A percentile compares a stretch with the other conserved stretches of the same genome.
These are phyloP conservation scores for Pseudococcus jackbeardsleyi DNA, from an alignment of 2,888 invertebrate genomes.

Conservation along the genomic window DNA sequence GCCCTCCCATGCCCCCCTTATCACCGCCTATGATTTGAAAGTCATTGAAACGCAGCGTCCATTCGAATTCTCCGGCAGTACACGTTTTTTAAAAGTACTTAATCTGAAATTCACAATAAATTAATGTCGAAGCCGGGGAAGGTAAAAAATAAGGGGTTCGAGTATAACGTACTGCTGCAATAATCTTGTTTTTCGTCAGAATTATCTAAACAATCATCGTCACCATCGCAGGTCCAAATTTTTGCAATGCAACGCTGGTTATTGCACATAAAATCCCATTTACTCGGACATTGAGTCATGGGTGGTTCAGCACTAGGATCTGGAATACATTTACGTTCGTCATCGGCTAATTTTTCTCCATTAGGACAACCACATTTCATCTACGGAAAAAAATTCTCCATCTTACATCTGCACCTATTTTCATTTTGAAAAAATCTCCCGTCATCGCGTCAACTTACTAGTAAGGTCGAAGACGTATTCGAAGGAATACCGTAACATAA, in stretches of 20 bases:
- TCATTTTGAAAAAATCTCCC: background rate
- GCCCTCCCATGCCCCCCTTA: no score
- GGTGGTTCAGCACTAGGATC: constrained; percentile 91
- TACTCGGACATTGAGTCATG: constrained; percentile 88
- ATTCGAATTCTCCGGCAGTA: constrained; percentile 90
- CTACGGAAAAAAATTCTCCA: constrained; percentile 57
- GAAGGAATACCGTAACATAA: constrained; percentile 92
- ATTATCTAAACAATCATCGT: constrained; percentile 95
- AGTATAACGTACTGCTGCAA: constrained; percentile 82
- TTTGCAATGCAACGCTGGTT: constrained; percentile 92
- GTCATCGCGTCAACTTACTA: background rate
- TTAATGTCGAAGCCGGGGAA: background rate
- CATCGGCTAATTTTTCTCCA: constrained; percentile 81
- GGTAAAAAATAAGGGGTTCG: no score
- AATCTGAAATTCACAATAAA: background rate
- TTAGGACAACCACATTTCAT: constrained; percentile 90
- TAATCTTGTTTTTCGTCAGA: constrained; percentile 96
- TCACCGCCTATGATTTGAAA: no score
- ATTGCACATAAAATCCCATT: constrained; percentile 94
- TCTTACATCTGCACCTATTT: background rate
- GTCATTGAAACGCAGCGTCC: constrained; percentile 92
- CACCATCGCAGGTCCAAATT: constrained; percentile 96
- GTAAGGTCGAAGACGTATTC: constrained; percentile 70
- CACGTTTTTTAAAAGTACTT: constrained; percentile 88
- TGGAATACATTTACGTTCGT: constrained; percentile 79